A percentile compares a stretch with the other conserved stretches of the same genome.
Conservation (phyloP, 2,797 vertebrate genomes). For the Pelodytes ibericus region DNA sequence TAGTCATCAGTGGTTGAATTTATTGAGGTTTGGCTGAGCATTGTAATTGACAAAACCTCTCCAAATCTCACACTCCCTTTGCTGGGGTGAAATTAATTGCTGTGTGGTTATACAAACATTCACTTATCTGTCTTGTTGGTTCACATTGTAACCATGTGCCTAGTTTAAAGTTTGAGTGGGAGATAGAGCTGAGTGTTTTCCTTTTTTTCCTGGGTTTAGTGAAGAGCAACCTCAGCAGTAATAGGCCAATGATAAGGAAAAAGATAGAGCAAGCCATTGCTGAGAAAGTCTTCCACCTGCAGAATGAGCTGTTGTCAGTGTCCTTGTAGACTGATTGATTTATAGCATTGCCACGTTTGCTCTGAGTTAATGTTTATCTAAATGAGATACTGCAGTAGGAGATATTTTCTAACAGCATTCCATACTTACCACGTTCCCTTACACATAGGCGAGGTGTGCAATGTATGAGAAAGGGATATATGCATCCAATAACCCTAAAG, state of each 20-base stretch:
- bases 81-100: no score
- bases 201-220: constrained; percentile 20
- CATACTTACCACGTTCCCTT: constrained; percentile 43
- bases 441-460: neutral
- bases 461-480: neutral
- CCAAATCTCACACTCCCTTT: no score
- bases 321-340: constrained; percentile 86
- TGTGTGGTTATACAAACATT: neutral
- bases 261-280: constrained; percentile 50
- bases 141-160: neutral
- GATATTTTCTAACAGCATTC: constrained; percentile 57
- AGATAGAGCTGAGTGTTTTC: constrained; percentile 4
- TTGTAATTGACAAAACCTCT: no score
- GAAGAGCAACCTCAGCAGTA: constrained; percentile 49
- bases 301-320: constrained; percentile 71
- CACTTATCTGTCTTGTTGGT: neutral
- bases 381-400: constrained; percentile 53
- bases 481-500: neutral
- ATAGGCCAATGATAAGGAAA: constrained; percentile 38
- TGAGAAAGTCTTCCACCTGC: constrained; percentile 71
- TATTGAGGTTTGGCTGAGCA: no score
- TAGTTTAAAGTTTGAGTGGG: constrained; percentile 4
- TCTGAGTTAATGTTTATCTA: constrained; percentile 89
- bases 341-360: constrained; percentile 77
- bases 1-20: no score